A percentile compares a stretch with the other conserved stretches of the same genome.
Conservation (phyloP, 2,888 invertebrate genomes). For the Idaea dimidiata region DNA sequence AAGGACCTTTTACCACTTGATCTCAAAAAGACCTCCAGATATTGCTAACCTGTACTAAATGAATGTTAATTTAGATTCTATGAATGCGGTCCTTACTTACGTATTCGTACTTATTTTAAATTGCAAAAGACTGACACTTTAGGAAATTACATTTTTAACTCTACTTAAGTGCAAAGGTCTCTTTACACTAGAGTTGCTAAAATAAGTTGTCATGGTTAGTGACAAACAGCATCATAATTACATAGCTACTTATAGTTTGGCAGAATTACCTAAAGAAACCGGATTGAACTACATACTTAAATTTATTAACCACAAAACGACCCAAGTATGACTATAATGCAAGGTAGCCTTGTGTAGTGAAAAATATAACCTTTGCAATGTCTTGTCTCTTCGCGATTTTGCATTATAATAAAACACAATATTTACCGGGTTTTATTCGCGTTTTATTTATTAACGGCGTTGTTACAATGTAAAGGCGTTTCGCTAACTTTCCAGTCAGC, state of each 20-base stretch:
- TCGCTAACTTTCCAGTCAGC: no score
- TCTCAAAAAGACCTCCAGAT: no score
- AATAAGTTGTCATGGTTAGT: background rate
- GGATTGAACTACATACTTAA: background rate
- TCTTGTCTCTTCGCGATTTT: no score
- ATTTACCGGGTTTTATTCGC: no score
- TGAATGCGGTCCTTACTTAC: no score
- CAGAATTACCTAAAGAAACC: background rate
- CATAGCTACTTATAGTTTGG: background rate
- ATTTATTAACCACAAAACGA: background rate
- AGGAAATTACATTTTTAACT: background rate
- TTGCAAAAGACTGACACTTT: background rate
- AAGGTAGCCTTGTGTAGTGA: no score
- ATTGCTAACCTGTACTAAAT: background rate
- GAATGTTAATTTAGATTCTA: background rate
- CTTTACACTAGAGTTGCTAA: background rate
- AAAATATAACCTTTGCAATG: no score
- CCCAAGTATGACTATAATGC: no score
- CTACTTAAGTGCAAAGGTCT: background rate
- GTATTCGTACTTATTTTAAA: background rate
- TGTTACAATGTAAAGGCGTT: no score
- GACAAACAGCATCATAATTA: background rate
- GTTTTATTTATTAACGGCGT: no score
- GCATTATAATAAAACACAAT: no score
- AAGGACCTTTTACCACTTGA: slow-evolving; percentile 15